Conservation (phyloP, 2,797 vertebrate species). For the Limnodromus scolopaceus region DNA sequence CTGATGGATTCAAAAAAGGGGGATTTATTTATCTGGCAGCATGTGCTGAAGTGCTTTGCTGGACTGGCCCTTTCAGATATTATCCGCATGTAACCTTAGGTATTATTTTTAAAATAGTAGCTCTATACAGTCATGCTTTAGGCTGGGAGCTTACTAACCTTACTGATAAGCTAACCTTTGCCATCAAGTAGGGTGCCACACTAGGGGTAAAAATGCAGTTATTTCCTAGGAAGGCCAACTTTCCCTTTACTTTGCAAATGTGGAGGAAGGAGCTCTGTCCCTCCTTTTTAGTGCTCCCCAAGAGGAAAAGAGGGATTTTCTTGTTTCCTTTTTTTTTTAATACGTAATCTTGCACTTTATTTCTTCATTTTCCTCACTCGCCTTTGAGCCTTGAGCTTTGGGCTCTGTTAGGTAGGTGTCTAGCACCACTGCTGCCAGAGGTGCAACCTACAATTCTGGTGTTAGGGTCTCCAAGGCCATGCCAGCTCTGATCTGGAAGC, state of each 20-base stretch:
- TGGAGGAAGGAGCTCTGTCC: not conserved
- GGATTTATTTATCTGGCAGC: not conserved
- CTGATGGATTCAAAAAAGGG: not conserved
- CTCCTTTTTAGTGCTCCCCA: not conserved
- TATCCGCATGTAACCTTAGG: not conserved
- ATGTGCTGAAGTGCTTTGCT: not conserved
- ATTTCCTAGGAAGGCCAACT: not conserved
- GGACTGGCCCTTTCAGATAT: not conserved
- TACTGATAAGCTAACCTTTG: not conserved
- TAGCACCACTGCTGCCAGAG: not conserved
- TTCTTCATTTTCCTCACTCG: not conserved
- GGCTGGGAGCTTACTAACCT: not conserved
- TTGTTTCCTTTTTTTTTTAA: not conserved
- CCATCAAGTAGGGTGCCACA: not conserved
- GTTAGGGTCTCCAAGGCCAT: not conserved
- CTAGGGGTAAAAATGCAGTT: not conserved
- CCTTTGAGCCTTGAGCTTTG: not conserved
- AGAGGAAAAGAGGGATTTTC: not conserved
- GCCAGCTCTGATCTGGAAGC: not conserved
- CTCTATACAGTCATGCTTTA: not conserved
- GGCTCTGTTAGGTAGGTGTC: not conserved
- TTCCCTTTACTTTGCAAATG: not conserved
- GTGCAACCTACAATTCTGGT: not conserved
- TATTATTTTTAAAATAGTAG: not conserved
- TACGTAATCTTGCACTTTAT: not conserved